A percentile compares a stretch with the other conserved stretches of the same genome.
Evolutionary conservation across 2,113 vertebrate species (phyloP).

Genomic region (Stomatorhinus ivindoensis): DNA sequence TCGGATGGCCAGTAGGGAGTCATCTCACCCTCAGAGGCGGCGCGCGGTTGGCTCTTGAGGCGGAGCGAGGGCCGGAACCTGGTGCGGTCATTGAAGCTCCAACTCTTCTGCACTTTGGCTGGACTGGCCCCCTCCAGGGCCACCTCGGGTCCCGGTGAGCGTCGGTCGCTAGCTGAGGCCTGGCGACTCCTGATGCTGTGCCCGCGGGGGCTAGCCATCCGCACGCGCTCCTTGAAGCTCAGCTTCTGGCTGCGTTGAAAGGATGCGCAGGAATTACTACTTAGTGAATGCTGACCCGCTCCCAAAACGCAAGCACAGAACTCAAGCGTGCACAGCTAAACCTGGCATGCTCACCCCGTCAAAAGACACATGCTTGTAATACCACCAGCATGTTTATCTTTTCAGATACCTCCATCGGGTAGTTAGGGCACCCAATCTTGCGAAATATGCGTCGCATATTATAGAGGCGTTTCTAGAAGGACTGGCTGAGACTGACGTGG

Average conservation of each 20-base stretch:
- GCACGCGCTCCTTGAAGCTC: constrained; percentile 94
- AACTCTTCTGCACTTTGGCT: constrained; percentile 97
- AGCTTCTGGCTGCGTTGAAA: constrained; percentile 82
- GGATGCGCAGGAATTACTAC: constrained; percentile 19
- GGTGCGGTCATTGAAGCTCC: constrained; percentile 97
- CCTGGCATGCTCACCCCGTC: background rate
- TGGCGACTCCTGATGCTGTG: constrained; percentile 91
- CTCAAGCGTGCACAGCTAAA: background rate
- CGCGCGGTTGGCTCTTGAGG: constrained; percentile 88
- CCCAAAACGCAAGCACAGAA: background rate
- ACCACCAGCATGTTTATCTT: background rate
- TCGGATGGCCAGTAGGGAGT: background rate
- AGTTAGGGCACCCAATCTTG: background rate
- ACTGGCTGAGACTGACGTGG: background rate
- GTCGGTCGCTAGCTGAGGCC: constrained; percentile 78
- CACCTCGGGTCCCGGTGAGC: constrained; percentile 81
- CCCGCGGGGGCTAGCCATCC: constrained; percentile 93
- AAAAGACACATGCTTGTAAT: constrained; percentile 2
- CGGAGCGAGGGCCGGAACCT: constrained; percentile 88
- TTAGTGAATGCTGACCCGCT: background rate
- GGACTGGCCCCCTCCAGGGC: constrained; percentile 73
- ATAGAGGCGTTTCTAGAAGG: background rate
- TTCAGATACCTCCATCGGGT: background rate
- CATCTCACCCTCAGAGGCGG: constrained; percentile 72
- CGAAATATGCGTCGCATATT: background rate